A percentile compares a stretch with the other conserved stretches of the same genome.
Evolutionary conservation across 1,140 invertebrate genomes (phyloP).

Genomic region (Cyrtorhinus lividipennis): DNA sequence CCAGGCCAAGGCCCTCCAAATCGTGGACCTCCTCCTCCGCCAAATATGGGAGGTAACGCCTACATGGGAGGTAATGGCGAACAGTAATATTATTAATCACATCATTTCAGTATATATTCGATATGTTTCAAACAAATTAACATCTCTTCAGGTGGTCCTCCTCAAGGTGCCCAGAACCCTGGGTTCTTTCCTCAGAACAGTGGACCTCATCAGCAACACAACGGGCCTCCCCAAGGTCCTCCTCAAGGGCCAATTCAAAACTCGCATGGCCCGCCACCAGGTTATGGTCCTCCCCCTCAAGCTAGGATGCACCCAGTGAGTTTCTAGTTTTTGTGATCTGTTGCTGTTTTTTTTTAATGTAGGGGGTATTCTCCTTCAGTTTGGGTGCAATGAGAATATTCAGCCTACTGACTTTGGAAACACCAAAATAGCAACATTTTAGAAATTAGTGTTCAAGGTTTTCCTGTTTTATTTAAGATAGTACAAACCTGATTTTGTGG

Average conservation of each 20-base stretch:
- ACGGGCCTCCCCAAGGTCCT: slow-evolving; percentile 38
- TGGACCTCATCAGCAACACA: slow-evolving; percentile 43
- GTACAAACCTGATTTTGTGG: too few species aligned
- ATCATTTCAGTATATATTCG: too few species aligned
- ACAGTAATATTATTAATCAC: too few species aligned
- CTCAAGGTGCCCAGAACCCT: slow-evolving; percentile 62
- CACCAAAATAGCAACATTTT: too few species aligned
- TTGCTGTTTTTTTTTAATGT: too few species aligned
- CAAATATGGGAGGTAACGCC: slow-evolving; percentile 37
- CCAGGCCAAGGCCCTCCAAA: slow-evolving; percentile 40
- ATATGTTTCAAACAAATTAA: too few species aligned
- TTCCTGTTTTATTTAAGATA: too few species aligned
- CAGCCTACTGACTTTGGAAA: too few species aligned
- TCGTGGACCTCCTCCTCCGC: slow-evolving; percentile 54
- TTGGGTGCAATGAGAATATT: too few species aligned
- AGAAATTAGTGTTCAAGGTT: too few species aligned
- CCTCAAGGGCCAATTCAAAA: slow-evolving; percentile 44
- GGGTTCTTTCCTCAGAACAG: slow-evolving; percentile 83
- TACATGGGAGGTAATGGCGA: too few species aligned
- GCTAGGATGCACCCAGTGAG: slow-evolving; percentile 14
- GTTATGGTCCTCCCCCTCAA: slow-evolving; percentile 38
- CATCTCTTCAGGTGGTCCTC: slow-evolving; percentile 28
- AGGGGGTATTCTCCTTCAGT: too few species aligned
- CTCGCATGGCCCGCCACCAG: slow-evolving; percentile 42
- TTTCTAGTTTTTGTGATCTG: background rate